Evolutionary conservation across 2,888 invertebrate species (phyloP).

Genomic region (Leistus spinibarbis): DNA sequence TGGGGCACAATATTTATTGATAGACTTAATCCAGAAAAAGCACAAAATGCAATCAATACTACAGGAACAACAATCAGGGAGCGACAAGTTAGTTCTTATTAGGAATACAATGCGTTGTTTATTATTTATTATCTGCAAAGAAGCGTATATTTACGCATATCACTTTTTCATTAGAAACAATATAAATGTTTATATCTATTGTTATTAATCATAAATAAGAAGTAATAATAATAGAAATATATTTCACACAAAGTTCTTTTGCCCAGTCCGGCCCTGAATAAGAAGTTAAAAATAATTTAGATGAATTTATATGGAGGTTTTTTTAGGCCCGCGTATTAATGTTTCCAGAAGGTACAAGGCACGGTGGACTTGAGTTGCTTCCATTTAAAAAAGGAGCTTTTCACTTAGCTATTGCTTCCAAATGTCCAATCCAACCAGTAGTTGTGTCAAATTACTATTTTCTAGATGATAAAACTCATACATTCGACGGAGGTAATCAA

Average conservation of each 20-base stretch:
- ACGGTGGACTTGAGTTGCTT: constrained; percentile 74
- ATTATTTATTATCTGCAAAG: too few relatives aligned
- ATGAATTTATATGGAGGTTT: background rate
- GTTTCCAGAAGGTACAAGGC: constrained; percentile 93
- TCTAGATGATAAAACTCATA: constrained; percentile 65
- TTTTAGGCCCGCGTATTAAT: constrained; percentile 76
- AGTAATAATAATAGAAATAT: too few relatives aligned
- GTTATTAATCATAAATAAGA: too few relatives aligned
- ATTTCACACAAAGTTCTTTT: too few relatives aligned
- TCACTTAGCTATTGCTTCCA: constrained; percentile 85
- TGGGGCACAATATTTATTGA: constrained; percentile 91
- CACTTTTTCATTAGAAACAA: too few relatives aligned
- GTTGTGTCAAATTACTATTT: constrained; percentile 85
- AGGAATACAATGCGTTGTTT: background rate
- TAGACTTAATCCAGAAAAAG: constrained; percentile 72
- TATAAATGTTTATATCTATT: too few relatives aligned
- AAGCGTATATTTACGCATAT: too few relatives aligned
- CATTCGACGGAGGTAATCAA: constrained; percentile 71
- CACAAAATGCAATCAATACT: constrained; percentile 74
- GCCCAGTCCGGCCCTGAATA: too few relatives aligned
- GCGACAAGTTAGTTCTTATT: constrained; percentile 60
- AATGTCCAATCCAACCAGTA: constrained; percentile 86
- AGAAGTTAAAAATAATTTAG: too few relatives aligned
- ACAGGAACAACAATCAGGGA: constrained; percentile 71
- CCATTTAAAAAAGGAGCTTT: constrained; percentile 97